These are phyloP conservation scores for Numenius arquata DNA, from an alignment of 2,113 vertebrate genomes.

Conservation along the genomic window DNA sequence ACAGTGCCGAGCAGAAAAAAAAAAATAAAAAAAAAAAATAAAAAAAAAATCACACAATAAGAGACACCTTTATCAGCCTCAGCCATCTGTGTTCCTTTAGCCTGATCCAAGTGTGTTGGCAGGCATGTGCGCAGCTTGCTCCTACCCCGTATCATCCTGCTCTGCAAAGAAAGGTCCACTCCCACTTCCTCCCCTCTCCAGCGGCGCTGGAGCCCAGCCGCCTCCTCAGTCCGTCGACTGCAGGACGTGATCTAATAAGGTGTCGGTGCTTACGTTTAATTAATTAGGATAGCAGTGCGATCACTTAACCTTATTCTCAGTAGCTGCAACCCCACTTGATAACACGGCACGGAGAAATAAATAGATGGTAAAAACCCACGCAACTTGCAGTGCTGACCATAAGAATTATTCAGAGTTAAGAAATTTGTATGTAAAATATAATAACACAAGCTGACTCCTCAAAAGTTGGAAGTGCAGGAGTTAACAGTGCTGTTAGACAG, in stretches of 20 bases:
- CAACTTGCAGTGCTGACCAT: background rate
- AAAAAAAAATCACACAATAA: constrained; percentile 20
- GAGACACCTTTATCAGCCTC: constrained; percentile 73
- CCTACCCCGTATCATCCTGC: constrained; percentile 48
- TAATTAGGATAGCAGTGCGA: background rate
- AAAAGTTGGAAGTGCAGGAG: background rate
- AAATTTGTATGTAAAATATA: background rate
- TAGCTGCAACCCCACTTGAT: background rate
- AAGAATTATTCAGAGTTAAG: background rate
- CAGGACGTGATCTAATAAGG: background rate
- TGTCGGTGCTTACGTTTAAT: background rate
- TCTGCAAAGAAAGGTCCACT: constrained; percentile 41
- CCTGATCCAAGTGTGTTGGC: constrained; percentile 61
- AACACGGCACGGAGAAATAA: background rate
- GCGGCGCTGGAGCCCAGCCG: background rate
- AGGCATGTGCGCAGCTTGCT: constrained; percentile 2
- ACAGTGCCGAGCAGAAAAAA: background rate
- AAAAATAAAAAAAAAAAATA: background rate
- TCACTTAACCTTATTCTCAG: background rate
- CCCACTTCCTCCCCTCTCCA: constrained; percentile 58
- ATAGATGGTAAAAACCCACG: background rate
- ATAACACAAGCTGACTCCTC: background rate
- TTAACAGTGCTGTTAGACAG: background rate
- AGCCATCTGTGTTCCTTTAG: constrained; percentile 76
- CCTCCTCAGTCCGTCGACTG: background rate